Conservation (phyloP, 2,797 vertebrate genomes). For the Lepus oiostolus region DNA sequence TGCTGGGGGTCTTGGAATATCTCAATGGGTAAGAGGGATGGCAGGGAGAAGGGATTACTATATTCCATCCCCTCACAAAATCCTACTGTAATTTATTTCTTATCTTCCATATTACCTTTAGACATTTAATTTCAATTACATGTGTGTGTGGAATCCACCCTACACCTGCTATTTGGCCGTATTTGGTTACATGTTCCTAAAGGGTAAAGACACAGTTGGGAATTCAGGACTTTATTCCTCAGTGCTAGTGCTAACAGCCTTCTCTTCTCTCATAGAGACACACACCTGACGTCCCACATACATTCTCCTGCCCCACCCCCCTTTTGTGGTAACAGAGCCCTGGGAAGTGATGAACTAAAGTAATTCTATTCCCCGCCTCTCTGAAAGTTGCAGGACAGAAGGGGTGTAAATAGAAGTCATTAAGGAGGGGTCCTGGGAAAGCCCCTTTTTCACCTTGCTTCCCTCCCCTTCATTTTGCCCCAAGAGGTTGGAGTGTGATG, state of each 20-base stretch:
- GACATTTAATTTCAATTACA: background rate
- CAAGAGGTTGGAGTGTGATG: background rate
- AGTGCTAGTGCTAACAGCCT: background rate
- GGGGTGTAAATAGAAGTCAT: background rate
- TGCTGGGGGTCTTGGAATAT: background rate
- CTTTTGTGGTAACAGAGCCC: background rate
- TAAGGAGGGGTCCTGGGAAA: background rate
- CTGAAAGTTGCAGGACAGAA: background rate
- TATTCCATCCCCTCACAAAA: background rate
- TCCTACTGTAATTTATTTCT: background rate
- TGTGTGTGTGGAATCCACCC: accelerated
- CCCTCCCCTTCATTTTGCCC: background rate
- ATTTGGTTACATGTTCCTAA: background rate
- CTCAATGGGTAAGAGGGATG: background rate
- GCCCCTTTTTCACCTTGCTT: background rate
- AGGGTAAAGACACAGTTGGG: background rate
- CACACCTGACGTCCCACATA: background rate
- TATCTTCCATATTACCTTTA: background rate
- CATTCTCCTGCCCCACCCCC: background rate
- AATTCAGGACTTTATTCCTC: background rate
- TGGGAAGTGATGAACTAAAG: background rate
- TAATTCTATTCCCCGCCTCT: background rate
- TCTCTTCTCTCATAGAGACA: background rate
- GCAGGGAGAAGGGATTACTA: background rate
- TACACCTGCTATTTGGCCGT: background rate